These are phyloP conservation scores for Diadumene lineata DNA, from an alignment of 92 coral and sea anemone genomes.

Conservation along the genomic window DNA sequence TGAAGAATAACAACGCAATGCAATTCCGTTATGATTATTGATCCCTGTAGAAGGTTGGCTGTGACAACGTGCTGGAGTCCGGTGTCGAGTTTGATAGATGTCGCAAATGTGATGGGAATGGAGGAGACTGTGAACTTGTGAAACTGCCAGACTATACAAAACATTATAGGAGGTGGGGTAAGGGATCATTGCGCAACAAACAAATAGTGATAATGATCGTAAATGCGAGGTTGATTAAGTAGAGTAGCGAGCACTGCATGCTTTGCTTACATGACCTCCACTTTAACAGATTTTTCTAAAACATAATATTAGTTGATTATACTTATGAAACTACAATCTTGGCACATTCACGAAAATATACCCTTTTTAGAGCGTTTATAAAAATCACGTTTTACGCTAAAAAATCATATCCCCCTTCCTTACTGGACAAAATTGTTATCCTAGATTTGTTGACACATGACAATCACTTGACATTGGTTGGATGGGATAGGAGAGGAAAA, in stretches of 20 bases:
- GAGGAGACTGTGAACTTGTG: slow-evolving; percentile 50
- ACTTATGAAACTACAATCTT: too few species aligned
- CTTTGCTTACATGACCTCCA: too few species aligned
- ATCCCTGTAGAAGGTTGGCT: slow-evolving; percentile 60
- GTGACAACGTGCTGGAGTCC: slow-evolving; percentile 57
- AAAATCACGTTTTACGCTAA: too few species aligned
- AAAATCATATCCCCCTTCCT: too few species aligned
- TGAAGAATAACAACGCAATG: slow-evolving; percentile 38
- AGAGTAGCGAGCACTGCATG: too few species aligned
- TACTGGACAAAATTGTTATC: too few species aligned
- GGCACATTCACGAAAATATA: too few species aligned
- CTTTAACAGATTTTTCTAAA: slow-evolving; percentile 22
- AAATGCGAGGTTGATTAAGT: background rate
- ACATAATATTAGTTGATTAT: background rate
- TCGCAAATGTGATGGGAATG: slow-evolving; percentile 72
- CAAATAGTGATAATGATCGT: background rate
- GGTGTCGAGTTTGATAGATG: slow-evolving; percentile 71
- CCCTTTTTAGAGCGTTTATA: too few species aligned
- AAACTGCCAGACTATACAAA: slow-evolving; percentile 39
- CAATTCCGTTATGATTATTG: background rate
- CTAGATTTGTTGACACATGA: too few species aligned
- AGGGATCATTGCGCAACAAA: too few species aligned
- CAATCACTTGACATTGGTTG: too few species aligned
- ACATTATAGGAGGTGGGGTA: slow-evolving; percentile 59
- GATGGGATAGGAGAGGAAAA: too few species aligned